Evolutionary conservation across 2,113 vertebrate species (phyloP).

Genomic region (rat (Rattus norvegicus)): GRCr8 NC_086027.1:25975001-25975500

Average conservation of each 20-base stretch:
- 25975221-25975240: no score
- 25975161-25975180: neutral
- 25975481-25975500: neutral
- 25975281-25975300: neutral
- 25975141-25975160: neutral
- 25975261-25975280: neutral
- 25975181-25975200: neutral
- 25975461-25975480: neutral
- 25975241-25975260: no score
- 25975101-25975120: neutral
- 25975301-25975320: neutral
- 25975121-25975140: neutral
- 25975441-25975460: neutral
- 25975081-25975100: conserved; percentile 9
- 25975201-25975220: no score
- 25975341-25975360: conserved; percentile 5
- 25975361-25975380: neutral
- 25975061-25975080: neutral
- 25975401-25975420: neutral
- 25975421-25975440: neutral
- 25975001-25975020: neutral
- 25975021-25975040: neutral
- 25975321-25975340: neutral
- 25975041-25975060: neutral
- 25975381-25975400: neutral